Evolutionary conservation across 2,888 invertebrate species (phyloP), one percentile per base, ranked within the genome.

Genomic region (Sepiola atlantica): DNA sequence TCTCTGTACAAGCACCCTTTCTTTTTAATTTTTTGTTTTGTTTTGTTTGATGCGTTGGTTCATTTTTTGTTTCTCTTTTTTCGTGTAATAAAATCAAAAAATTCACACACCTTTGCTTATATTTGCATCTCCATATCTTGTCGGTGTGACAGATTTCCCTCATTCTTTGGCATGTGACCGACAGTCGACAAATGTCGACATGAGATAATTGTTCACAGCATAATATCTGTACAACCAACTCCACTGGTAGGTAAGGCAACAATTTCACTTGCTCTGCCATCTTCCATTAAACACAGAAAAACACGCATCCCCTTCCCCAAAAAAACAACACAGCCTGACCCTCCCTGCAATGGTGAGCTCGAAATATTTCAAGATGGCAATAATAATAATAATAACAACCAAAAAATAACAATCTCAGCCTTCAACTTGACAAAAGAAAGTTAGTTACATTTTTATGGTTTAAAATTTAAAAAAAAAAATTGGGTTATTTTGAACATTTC

Each of bases 91-190:
- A n/a, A n/a, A n/a, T n/a, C n/a, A 77, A 77, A 77, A 77, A 28
- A 77, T 77, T 28, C n/a, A 77, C 92, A 28, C 54, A 92, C 92
- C 92, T n/a, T 54, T 92, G 92, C 18, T n/a, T 54, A 24, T 54
- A 92, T 45, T 92, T 92, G n/a, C 92, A 92, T 92, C 54, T 92
- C 92, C 92, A 92, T 92, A 92, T 92, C 8, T 92, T 54, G 21
- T 92, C 92, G 10, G 92, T 92, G 92, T 54, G 24, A 24, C 92
- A 92, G n/a, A 92, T 92, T 28, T 92, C 92, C n/a, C 54, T 92
- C 92, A 92, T 54, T 6, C 92, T 45, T 16, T 92, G 92, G 54
- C 92, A 92, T 24, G 92, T 92, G n/a, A 92, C 18, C 45, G 92
- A 45, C 54, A 92, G 45, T 18, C 92, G n/a, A 54, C 92, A 92